phyloP scores from a whole-genome alignment of 2,797 vertebrate genomes.

The Pelobates cultripes region DNA sequence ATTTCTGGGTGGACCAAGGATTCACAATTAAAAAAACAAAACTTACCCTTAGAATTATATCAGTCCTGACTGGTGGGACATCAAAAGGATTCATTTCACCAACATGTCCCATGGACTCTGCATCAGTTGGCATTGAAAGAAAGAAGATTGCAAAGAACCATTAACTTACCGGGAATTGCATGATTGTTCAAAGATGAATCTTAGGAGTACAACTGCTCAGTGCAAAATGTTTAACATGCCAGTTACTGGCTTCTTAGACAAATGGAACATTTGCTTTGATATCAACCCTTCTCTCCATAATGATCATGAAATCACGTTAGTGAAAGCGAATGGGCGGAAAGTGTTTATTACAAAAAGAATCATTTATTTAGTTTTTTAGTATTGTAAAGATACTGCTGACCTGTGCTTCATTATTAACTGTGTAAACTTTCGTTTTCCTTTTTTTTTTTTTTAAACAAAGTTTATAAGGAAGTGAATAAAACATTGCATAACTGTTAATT shows the following conservation, averaged over 20 bases:
- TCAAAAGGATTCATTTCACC: conserved; percentile 77
- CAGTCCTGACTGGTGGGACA: conserved; percentile 89
- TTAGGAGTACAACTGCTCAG: conserved; percentile 73
- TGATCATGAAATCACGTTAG: conserved; percentile 82
- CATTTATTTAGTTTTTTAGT: conserved; percentile 98
- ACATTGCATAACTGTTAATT: conserved; percentile 81
- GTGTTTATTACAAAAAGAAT: conserved; percentile 79
- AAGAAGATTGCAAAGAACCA: conserved; percentile 78
- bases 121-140: conserved; percentile 79
- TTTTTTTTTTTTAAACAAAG: conserved; percentile 85
- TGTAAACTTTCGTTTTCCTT: conserved; percentile 87
- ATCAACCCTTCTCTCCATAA: conserved; percentile 77
- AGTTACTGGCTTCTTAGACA: conserved; percentile 74
- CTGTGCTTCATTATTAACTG: conserved; percentile 95
- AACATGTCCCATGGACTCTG: conserved; percentile 87
- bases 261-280: conserved; percentile 79
- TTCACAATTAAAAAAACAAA: conserved; percentile 75
- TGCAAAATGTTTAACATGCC: conserved; percentile 73
- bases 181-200: conserved; percentile 76
- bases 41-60: conserved; percentile 76
- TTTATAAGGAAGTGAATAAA: conserved; percentile 82
- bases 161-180: conserved; percentile 76
- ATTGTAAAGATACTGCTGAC: conserved; percentile 97
- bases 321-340: conserved; percentile 72
- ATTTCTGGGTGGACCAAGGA: conserved; percentile 96